These are phyloP conservation scores for Ostrea denselamellosa DNA, from an alignment of 1,140 invertebrate genomes.

Conservation along the genomic window DNA sequence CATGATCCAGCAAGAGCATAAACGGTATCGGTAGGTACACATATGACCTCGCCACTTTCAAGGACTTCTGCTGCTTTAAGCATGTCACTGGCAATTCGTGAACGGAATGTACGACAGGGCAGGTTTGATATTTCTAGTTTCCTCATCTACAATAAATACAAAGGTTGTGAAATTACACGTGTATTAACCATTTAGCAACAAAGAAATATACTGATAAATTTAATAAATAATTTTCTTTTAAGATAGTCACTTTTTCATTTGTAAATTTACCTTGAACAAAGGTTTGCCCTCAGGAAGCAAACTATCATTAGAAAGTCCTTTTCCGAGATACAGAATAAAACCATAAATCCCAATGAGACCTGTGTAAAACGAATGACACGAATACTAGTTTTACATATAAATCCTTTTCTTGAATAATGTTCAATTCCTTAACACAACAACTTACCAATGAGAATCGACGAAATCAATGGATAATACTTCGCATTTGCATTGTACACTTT, in stretches of 20 bases:
- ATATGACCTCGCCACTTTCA: constrained; percentile 62
- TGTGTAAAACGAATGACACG: constrained; percentile 20
- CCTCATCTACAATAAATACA: constrained; percentile 23
- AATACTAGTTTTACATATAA: neutral
- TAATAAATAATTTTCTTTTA: neutral
- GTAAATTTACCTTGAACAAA: constrained; percentile 58
- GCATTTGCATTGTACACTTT: neutral
- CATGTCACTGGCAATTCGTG: constrained; percentile 62
- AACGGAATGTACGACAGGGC: constrained; percentile 63
- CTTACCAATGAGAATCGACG: constrained; percentile 20
- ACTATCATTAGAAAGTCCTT: constrained; percentile 53
- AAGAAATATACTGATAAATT: neutral
- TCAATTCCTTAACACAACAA: neutral
- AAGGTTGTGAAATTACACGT: no score
- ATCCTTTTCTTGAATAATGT: neutral
- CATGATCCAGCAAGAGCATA: constrained; percentile 69
- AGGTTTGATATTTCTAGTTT: constrained; percentile 41
- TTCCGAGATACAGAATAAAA: constrained; percentile 59
- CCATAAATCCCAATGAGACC: constrained; percentile 64
- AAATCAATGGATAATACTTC: neutral
- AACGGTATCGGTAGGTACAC: constrained; percentile 71
- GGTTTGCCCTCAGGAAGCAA: constrained; percentile 66
- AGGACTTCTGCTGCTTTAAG: constrained; percentile 60
- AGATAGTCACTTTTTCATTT: neutral
- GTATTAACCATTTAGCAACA: neutral